phyloP scores from a whole-genome alignment of 2,113 vertebrate species.

The Asarcornis scutulata region DNA sequence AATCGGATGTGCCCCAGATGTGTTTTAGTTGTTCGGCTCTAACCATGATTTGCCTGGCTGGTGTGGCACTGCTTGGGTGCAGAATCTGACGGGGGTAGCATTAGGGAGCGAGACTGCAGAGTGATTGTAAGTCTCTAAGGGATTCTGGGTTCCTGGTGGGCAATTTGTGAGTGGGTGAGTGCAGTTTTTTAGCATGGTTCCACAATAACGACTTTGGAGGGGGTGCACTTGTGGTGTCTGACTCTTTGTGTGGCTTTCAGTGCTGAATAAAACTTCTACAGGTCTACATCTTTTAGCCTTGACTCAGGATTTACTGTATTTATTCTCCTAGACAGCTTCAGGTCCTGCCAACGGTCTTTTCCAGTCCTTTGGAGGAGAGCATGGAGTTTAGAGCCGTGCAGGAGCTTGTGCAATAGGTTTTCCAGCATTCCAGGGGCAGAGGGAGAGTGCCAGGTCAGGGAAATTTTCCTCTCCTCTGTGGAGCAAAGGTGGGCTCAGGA shows the following conservation, averaged over 20 bases:
- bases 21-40: neutral
- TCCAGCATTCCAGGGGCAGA: neutral
- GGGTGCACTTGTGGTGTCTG: neutral
- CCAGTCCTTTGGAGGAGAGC: neutral
- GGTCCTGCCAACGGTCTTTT: neutral
- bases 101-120: neutral
- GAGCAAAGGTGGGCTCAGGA: neutral
- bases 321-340: neutral
- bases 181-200: neutral
- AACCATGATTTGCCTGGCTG: neutral
- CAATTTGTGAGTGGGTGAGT: neutral
- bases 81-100: neutral
- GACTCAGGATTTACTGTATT: neutral
- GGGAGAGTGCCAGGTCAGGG: neutral
- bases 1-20: neutral
- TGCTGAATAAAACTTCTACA: neutral
- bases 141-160: neutral
- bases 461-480: neutral
- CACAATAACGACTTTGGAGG: neutral
- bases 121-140: neutral
- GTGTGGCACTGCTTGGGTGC: neutral
- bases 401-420: neutral
- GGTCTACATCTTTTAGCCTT: neutral
- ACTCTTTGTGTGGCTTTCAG: neutral
- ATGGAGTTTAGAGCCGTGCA: neutral